A percentile compares a stretch with the other conserved stretches of the same genome.
Conservation (phyloP, 2,797 vertebrate species). For the Diceros bicornis region DNA sequence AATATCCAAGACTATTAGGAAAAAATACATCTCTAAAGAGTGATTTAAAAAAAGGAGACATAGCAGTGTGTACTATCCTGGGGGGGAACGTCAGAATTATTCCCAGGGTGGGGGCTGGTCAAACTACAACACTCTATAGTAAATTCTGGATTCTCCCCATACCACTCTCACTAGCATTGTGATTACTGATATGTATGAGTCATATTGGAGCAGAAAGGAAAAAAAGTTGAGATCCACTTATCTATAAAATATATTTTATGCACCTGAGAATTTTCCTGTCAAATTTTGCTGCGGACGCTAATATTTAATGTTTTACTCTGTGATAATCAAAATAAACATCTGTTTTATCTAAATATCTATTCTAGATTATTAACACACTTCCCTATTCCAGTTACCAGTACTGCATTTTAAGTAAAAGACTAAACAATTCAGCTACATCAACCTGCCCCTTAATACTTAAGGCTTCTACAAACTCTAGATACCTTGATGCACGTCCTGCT, state of each 20-base stretch:
- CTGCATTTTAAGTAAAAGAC: slow-evolving; percentile 59
- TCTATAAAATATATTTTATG: slow-evolving; percentile 36
- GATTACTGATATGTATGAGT: background rate
- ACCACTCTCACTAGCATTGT: background rate
- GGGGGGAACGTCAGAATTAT: background rate
- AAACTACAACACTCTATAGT: background rate
- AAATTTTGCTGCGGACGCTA: background rate
- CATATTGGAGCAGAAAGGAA: slow-evolving; percentile 2
- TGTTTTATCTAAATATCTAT: slow-evolving; percentile 38
- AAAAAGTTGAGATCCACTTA: slow-evolving; percentile 1
- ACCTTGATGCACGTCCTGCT: slow-evolving; percentile 92
- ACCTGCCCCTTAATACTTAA: slow-evolving; percentile 72
- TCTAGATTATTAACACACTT: slow-evolving; percentile 39
- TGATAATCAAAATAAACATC: slow-evolving; percentile 50
- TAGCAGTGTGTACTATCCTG: background rate
- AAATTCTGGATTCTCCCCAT: background rate
- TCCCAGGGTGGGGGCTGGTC: background rate
- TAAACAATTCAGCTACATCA: slow-evolving; percentile 41
- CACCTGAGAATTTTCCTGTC: slow-evolving; percentile 33
- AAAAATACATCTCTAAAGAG: background rate
- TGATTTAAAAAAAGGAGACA: background rate
- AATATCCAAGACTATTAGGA: slow-evolving; percentile 22
- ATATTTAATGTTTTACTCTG: slow-evolving; percentile 49
- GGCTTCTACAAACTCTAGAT: slow-evolving; percentile 82
- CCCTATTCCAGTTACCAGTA: slow-evolving; percentile 19